A percentile compares a stretch with the other conserved stretches of the same genome.
Conservation (phyloP, 2,113 vertebrate genomes). For the Salvelinus alpinus region DNA sequence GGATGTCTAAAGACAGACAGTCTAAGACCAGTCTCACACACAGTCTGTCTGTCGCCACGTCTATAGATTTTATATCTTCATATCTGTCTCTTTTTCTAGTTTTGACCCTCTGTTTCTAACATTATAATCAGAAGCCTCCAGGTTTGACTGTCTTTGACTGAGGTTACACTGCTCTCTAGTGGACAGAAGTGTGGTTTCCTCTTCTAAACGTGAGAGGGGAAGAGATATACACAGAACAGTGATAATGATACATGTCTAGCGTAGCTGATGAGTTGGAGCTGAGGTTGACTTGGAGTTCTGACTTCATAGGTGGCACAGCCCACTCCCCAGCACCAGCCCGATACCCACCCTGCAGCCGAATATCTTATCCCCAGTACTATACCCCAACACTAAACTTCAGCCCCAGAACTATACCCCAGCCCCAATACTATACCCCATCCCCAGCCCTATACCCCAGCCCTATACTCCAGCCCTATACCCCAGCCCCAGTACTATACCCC, state of each 20-base stretch:
- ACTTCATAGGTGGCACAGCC: too few relatives aligned
- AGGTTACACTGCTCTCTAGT: slow-evolving; percentile 69
- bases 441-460: too few relatives aligned
- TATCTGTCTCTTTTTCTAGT: not conserved
- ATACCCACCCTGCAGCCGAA: too few relatives aligned
- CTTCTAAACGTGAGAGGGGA: not conserved
- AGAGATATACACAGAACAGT: not conserved
- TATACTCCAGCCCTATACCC: too few relatives aligned
- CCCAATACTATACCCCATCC: too few relatives aligned
- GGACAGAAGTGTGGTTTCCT: slow-evolving; percentile 40
- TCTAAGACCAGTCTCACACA: too few relatives aligned
- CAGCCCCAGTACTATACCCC: too few relatives aligned
- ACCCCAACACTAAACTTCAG: too few relatives aligned
- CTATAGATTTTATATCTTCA: not conserved
- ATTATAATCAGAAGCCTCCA: slow-evolving; percentile 1
- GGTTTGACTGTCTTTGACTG: slow-evolving; percentile 18
- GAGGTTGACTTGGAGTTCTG: not conserved
- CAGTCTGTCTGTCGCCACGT: not conserved
- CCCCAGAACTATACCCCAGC: too few relatives aligned
- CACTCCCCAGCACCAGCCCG: too few relatives aligned
- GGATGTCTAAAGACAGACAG: too few relatives aligned
- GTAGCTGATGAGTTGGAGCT: not conserved
- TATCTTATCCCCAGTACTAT: too few relatives aligned
- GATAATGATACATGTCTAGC: not conserved
- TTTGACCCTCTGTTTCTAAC: not conserved